phyloP scores from a whole-genome alignment of 2,113 vertebrate species.

The Mormyrus lacerda region DNA sequence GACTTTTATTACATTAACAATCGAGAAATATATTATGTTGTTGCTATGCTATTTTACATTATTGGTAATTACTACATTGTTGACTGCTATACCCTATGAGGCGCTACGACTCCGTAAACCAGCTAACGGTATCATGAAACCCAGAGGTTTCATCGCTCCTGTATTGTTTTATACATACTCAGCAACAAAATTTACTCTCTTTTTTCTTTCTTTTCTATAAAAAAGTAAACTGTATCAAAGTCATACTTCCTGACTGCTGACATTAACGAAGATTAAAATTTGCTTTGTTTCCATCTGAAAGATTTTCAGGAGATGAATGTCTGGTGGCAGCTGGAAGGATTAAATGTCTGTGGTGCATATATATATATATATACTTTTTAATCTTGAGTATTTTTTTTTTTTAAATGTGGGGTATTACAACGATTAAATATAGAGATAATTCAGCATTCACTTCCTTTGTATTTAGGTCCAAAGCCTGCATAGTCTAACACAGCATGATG shows the following conservation, averaged over 20 bases:
- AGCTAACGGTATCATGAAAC: not conserved
- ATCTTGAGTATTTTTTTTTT: not conserved
- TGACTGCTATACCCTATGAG: not conserved
- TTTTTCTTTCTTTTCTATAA: not conserved
- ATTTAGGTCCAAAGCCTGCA: not conserved
- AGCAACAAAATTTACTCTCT: not conserved
- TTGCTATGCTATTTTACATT: not conserved
- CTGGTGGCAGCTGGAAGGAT: constrained; percentile 46
- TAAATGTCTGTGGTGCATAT: constrained; percentile 39
- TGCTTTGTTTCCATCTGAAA: constrained; percentile 23
- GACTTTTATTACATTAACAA: not conserved
- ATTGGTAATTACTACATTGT: not conserved
- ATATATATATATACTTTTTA: not conserved
- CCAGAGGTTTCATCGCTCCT: not conserved
- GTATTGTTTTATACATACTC: not conserved
- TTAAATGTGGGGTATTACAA: not conserved
- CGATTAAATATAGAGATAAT: constrained; percentile 35
- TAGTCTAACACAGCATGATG: not conserved
- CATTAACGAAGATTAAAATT: not conserved
- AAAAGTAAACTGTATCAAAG: not conserved
- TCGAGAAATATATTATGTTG: not conserved
- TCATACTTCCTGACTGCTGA: not conserved
- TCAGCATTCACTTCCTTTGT: constrained; percentile 25
- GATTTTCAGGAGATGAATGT: constrained; percentile 34
- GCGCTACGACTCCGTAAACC: not conserved